phyloP scores from a whole-genome alignment of 2,888 invertebrate genomes.

The Acleris sparsana region DNA sequence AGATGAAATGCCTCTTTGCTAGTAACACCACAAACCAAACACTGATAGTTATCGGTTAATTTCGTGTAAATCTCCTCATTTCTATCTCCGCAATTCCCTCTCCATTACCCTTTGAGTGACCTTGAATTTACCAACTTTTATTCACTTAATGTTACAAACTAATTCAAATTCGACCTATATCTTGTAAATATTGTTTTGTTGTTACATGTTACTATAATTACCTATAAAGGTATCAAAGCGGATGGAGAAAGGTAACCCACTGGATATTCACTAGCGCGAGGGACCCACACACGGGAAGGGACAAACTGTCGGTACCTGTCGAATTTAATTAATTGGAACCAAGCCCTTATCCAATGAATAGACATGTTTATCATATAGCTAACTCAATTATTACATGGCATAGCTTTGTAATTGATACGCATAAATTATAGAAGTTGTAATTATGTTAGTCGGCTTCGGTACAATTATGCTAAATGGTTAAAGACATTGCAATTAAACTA shows the following conservation, averaged over 20 bases:
- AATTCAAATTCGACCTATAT: not conserved
- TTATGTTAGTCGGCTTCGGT: not conserved
- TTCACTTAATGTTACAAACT: too few relatives aligned
- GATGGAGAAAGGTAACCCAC: constrained; percentile 2
- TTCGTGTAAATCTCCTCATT: too few relatives aligned
- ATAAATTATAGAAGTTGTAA: constrained; percentile 1
- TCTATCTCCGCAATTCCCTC: too few relatives aligned
- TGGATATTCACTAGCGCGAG: constrained; percentile 10
- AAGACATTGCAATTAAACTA: too few relatives aligned
- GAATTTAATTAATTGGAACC: constrained; percentile 32
- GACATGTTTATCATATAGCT: constrained; percentile 31
- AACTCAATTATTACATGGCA: constrained; percentile 23
- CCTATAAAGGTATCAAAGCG: constrained; percentile 3
- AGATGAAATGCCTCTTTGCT: too few relatives aligned
- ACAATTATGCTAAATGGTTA: too few relatives aligned
- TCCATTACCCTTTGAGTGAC: too few relatives aligned
- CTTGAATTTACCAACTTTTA: too few relatives aligned
- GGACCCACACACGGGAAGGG: constrained; percentile 1
- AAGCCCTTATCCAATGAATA: constrained; percentile 33
- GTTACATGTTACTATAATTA: not conserved
- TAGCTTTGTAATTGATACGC: constrained; percentile 11
- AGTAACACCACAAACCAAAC: too few relatives aligned
- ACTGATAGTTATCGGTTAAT: too few relatives aligned
- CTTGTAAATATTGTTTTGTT: too few relatives aligned
- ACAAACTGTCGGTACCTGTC: constrained; percentile 19